These are phyloP conservation scores for Drosophila austrosaltans DNA, from an alignment of 2,888 invertebrate species.

Conservation along the genomic window DNA sequence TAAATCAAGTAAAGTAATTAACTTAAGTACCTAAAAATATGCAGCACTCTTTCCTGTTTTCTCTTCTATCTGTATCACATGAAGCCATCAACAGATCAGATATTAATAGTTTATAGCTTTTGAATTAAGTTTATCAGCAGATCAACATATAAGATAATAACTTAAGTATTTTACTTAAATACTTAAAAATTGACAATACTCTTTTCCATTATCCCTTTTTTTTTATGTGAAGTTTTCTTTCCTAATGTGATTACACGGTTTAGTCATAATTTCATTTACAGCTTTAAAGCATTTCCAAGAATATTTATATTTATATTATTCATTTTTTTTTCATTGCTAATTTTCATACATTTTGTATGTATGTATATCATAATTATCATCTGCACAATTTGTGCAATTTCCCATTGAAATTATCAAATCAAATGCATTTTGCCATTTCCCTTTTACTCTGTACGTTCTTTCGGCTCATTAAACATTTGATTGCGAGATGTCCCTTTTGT, in stretches of 20 bases:
- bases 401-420: constrained; percentile 1
- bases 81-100: too few species aligned
- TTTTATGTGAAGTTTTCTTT: background rate
- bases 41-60: too few species aligned
- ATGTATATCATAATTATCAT: background rate
- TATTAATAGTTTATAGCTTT: too few species aligned
- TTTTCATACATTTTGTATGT: background rate
- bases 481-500: constrained; percentile 12
- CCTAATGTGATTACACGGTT: constrained; percentile 2
- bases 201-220: too few species aligned
- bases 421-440: constrained; percentile 5
- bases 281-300: background rate
- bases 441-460: background rate
- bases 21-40: too few species aligned
- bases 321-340: background rate
- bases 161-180: too few species aligned
- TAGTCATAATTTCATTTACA: too few species aligned
- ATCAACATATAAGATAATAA: too few species aligned
- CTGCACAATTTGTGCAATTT: constrained; percentile 3
- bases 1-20: too few species aligned
- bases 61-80: too few species aligned
- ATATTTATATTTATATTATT: constrained; percentile 3
- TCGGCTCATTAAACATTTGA: constrained; percentile 15
- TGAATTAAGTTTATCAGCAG: too few species aligned
- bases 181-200: too few species aligned